These are phyloP conservation scores for Rhinolophus ferrumequinum DNA, from an alignment of 2,113 vertebrate genomes.

Conservation along the genomic window DNA sequence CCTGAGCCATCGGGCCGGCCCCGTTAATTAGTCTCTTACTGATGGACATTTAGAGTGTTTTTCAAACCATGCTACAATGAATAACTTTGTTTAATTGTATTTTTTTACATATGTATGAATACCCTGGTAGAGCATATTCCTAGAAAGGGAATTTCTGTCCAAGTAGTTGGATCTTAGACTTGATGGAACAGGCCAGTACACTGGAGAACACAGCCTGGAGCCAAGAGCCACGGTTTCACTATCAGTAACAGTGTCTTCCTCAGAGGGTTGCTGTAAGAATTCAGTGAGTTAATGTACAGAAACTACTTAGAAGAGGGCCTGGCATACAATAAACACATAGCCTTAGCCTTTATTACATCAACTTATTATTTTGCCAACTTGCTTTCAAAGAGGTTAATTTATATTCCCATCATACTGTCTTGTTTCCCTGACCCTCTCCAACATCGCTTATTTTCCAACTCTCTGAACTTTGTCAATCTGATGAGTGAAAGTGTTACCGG, in stretches of 20 bases:
- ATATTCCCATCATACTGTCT: background rate
- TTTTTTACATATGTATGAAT: background rate
- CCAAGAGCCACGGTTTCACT: background rate
- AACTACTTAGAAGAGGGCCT: background rate
- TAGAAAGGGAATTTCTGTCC: background rate
- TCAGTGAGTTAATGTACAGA: background rate
- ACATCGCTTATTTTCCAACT: background rate
- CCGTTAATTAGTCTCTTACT: too few relatives aligned
- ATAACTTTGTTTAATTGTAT: background rate
- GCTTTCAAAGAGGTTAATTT: background rate
- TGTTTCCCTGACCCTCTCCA: slow-evolving; percentile 2
- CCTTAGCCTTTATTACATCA: background rate
- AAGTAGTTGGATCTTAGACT: background rate
- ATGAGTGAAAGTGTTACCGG: background rate
- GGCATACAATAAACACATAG: background rate
- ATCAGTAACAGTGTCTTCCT: background rate
- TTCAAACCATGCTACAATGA: background rate
- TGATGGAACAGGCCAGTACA: background rate
- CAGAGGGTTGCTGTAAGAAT: background rate
- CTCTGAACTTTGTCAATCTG: background rate
- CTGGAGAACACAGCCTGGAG: background rate
- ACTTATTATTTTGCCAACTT: background rate
- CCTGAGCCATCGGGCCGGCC: too few relatives aligned
- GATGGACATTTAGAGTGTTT: background rate
- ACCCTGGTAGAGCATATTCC: background rate